Base-by-base conservation (phyloP, 2,888 invertebrate genomes). In the Nomada ruficornis region DNA sequence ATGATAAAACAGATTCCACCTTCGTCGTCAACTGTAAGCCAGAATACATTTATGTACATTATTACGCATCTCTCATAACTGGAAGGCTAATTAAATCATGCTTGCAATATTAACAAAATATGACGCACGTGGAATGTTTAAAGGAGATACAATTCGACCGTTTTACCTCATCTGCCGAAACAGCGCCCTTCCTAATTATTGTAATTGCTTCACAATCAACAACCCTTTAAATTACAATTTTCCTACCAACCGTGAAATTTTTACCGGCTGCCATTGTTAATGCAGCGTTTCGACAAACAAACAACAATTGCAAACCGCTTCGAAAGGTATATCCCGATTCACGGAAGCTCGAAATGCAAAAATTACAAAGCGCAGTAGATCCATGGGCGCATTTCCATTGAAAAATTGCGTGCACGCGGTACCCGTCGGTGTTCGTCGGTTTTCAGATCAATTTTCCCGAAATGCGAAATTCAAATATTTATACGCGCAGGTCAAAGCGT, bases 391-490 rank as follows among this genome's bases (percentile, higher is more conserved):
- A 15, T 26, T 23, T 26, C 15, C 26, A 15, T 57, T 57, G 23
- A 57, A 57, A 59, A 29, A 50, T n/a, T 59, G 59, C 52, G 52
- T 13, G 52, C 54, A 54, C 29, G 15, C n/a, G 9, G 57, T 26
- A 26, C 26, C 2, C 36, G 3, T 4, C 13, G 10, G 57, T n/a
- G 23, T 20, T 23, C 23, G 36, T 36, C 4, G 7, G 15, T 57
- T 26, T 26, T 7, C 13, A 13, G 26, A 26, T 13, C n/a, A 20
- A 9, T 15, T 29, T 36, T 15, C 5, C 20, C 20, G 29, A 23
- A 29, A 29, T 13, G 59, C 15, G 47, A n/a, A 18, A 23, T n/a
- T 47, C 26, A 64, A 55, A 55, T 63, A 55, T 72, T 63, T 44
- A 47, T 44, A 54, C 15, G 59, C 3, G 2, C 23, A 15, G n/a